Conservation (phyloP, 1,140 invertebrate species). For the Gerris buenoi region DNA sequence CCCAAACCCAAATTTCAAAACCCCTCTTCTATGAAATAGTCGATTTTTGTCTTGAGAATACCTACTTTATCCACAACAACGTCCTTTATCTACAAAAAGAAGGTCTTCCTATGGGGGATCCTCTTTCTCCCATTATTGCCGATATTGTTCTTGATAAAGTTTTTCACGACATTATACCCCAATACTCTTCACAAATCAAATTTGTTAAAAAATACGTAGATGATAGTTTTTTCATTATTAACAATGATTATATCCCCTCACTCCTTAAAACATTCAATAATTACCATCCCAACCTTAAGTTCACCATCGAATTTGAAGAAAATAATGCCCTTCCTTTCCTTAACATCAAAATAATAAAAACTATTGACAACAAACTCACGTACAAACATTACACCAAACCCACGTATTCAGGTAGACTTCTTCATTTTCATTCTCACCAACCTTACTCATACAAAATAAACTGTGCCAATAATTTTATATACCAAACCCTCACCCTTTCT, state of each 20-base stretch:
- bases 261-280: neutral
- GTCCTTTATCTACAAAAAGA: neutral
- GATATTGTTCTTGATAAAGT: neutral
- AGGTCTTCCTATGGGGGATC: neutral
- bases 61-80: neutral
- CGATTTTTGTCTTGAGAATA: neutral
- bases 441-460: neutral
- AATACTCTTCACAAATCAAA: neutral
- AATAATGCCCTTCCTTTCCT: neutral
- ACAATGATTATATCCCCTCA: constrained; percentile 3
- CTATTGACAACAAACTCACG: neutral
- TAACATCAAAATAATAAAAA: neutral
- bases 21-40: neutral
- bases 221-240: neutral
- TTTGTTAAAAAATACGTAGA: neutral
- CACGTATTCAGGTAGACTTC: constrained; percentile 7
- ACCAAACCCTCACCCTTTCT: neutral
- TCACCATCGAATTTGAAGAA: neutral
- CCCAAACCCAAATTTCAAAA: neutral
- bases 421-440: constrained; percentile 6
- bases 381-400: neutral
- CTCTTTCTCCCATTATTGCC: neutral
- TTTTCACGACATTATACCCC: neutral
- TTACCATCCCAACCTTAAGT: neutral
- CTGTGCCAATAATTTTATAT: neutral